Conservation (phyloP, 1,140 invertebrate species). For the Temnothorax nylanderi region DNA sequence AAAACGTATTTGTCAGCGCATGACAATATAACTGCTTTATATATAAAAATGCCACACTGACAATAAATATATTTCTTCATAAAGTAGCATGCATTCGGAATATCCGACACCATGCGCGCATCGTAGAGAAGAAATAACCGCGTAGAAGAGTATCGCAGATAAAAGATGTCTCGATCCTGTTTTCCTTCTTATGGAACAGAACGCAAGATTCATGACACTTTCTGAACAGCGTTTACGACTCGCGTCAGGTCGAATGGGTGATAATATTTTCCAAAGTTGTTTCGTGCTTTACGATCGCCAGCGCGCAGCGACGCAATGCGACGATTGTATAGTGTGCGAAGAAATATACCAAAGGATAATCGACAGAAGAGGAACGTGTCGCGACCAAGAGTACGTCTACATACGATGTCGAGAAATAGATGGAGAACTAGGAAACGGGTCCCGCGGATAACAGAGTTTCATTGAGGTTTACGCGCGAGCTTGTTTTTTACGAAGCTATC, state of each 20-base stretch:
- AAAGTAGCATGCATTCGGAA: slow-evolving; percentile 12
- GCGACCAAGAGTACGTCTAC: neutral
- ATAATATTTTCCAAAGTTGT: slow-evolving; percentile 69
- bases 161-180: slow-evolving; percentile 42
- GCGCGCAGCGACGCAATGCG: neutral
- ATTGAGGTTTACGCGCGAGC: slow-evolving; percentile 1
- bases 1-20: neutral
- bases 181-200: slow-evolving; percentile 10
- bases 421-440: neutral
- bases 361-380: slow-evolving; percentile 51
- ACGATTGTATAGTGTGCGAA: neutral
- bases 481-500: slow-evolving; percentile 41
- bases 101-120: neutral
- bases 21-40: neutral
- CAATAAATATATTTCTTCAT: slow-evolving; percentile 43
- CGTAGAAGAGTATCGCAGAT: slow-evolving; percentile 1
- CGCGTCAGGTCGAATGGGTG: slow-evolving; percentile 63
- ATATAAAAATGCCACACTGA: neutral
- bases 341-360: slow-evolving; percentile 66
- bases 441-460: neutral
- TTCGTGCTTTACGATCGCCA: slow-evolving; percentile 59
- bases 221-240: slow-evolving; percentile 61
- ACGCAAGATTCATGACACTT: slow-evolving; percentile 63
- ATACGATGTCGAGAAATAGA: neutral
- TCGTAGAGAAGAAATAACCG: slow-evolving; percentile 22